Evolutionary conservation across 2,113 vertebrate genomes (phyloP).

Genomic region (Lates calcarifer): DNA sequence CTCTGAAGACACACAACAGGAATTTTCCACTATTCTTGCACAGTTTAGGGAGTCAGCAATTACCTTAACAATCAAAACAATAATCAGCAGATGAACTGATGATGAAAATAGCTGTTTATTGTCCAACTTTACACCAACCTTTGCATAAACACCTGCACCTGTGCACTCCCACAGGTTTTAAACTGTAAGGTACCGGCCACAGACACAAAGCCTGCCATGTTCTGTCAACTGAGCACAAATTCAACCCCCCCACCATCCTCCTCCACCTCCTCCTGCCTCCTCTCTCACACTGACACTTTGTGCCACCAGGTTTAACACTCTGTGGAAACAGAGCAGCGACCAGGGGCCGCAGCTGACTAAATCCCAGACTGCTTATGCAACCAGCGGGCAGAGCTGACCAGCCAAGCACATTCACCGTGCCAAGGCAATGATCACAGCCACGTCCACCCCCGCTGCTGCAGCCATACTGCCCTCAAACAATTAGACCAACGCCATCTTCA

Average conservation of each 20-base stretch:
- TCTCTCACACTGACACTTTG: slow-evolving; percentile 13
- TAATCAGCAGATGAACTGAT: background rate
- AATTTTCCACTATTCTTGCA: background rate
- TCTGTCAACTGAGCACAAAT: slow-evolving; percentile 31
- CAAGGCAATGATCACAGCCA: slow-evolving; percentile 26
- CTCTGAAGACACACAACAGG: background rate
- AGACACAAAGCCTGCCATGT: slow-evolving; percentile 39
- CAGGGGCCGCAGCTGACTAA: slow-evolving; percentile 40
- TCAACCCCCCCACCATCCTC: background rate
- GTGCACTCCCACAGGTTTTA: background rate
- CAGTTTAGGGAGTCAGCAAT: background rate
- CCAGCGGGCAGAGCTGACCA: slow-evolving; percentile 32
- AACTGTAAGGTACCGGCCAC: slow-evolving; percentile 20
- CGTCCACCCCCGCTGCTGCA: slow-evolving; percentile 21
- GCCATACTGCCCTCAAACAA: slow-evolving; percentile 24
- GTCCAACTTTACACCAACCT: background rate
- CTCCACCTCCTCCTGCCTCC: background rate
- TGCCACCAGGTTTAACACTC: slow-evolving; percentile 45
- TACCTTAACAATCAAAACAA: background rate
- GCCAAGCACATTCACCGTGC: slow-evolving; percentile 30
- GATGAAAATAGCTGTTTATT: background rate
- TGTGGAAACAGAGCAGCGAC: slow-evolving; percentile 23
- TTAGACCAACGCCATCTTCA: slow-evolving; percentile 19
- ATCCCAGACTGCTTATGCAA: slow-evolving; percentile 72
- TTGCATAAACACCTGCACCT: background rate